Evolutionary conservation across 2,888 invertebrate genomes (phyloP).

Genomic region (Microlaimidae sp.): DNA sequence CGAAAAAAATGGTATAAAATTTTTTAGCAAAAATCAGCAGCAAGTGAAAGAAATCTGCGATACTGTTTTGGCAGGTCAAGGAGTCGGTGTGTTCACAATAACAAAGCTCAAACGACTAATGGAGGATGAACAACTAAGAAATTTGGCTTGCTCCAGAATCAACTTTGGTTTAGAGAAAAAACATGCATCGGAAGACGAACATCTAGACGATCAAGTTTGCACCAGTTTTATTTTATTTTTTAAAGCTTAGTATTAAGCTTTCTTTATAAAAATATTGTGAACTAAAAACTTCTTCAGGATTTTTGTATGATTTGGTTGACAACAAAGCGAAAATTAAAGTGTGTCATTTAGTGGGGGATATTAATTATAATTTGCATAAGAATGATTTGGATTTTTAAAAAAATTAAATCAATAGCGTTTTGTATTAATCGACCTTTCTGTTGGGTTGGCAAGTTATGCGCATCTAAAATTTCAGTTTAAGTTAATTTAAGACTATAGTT

Average conservation of each 20-base stretch:
- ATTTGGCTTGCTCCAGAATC: constrained; percentile 78
- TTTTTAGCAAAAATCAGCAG: constrained; percentile 33
- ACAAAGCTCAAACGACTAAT: constrained; percentile 47
- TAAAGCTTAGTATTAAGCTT: constrained; percentile 20
- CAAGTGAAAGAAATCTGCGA: constrained; percentile 33
- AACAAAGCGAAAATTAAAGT: too few species aligned
- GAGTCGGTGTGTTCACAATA: constrained; percentile 86
- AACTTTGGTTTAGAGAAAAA: constrained; percentile 81
- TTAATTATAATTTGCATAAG: too few species aligned
- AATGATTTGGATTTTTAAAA: too few species aligned
- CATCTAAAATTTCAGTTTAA: too few species aligned
- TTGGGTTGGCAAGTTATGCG: too few species aligned
- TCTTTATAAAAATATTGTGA: neutral
- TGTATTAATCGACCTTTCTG: too few species aligned
- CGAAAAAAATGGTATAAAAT: too few species aligned
- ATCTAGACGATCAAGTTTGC: constrained; percentile 93
- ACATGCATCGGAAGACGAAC: constrained; percentile 73
- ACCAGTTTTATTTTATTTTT: constrained; percentile 20
- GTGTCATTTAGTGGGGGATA: too few species aligned
- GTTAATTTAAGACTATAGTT: too few species aligned
- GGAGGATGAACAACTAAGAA: constrained; percentile 96
- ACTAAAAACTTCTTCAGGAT: too few species aligned
- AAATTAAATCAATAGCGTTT: too few species aligned
- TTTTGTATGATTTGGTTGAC: too few species aligned
- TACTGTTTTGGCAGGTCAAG: constrained; percentile 65